Evolutionary conservation across 2,888 invertebrate genomes (phyloP), one percentile per base, ranked within the genome.

Genomic region (Drosophila monieri): DNA sequence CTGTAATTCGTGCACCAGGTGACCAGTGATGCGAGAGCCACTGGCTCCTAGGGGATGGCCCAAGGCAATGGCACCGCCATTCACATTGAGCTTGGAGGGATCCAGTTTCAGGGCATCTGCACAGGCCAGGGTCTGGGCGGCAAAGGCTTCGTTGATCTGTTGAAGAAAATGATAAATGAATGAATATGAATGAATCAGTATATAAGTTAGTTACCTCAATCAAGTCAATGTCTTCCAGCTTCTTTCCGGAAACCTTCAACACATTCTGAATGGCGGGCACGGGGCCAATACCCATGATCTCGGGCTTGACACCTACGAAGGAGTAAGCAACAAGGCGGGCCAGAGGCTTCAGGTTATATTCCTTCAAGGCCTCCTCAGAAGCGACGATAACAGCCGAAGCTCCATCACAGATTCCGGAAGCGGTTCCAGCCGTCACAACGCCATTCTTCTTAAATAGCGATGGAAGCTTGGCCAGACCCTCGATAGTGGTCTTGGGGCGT

Each of bases 131-230:
- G 97, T 96, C 92, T 99, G 99, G 0, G 98, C 96, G 47, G 95
- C 97, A 93, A 99, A 99, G 0, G 99, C 99, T 92, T 99, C 99
- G 92, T 99, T 99, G 80, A 99, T 98, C 97, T 98, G 80, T 73
- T 73, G 51, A 46, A 14, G 0, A 3, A 10, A 2, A 8, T 14
- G 4, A 6, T 6, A 3, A 91, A 97, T 97, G 94, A 98, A 89
- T 99, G 93, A 53, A 99, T 92, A 91, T 99, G 99, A 74, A 99
- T 94, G 9, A 39, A 3, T 2, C 8, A 43, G 21, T 10, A 15
- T 43, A 2, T 21, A 21, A 43, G 21, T n/a, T 6, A 6, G 8
- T 10, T 91, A 97, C 98, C 94, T 99, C 99, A 89, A 99, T 93
- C 54, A 99, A 92, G 91, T 99, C 99, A 74, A 99, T 94, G 79